phyloP scores from a whole-genome alignment of 2,888 invertebrate species.

The Erpobdella octoculata region DNA sequence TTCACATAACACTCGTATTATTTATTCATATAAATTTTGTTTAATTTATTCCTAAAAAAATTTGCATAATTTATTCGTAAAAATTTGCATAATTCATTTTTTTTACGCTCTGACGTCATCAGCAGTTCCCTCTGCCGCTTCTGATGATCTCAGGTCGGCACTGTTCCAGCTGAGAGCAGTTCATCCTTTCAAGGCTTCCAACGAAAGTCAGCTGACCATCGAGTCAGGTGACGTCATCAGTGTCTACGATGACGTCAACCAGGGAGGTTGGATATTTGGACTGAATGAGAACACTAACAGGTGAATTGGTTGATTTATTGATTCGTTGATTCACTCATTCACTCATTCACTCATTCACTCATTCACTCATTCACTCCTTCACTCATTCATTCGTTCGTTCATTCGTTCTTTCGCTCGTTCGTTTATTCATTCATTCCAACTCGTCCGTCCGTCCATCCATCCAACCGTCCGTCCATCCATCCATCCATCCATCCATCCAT shows the following conservation, averaged over 20 bases:
- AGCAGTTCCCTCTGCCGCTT: neutral
- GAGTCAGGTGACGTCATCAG: constrained; percentile 28
- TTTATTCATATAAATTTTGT: no score
- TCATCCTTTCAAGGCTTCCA: constrained; percentile 24
- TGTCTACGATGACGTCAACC: constrained; percentile 27
- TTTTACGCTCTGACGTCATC: no score
- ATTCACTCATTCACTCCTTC: neutral
- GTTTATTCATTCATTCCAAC: no score
- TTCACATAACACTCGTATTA: no score
- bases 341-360: constrained; percentile 10
- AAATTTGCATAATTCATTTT: no score
- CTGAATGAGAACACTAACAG: constrained; percentile 27
- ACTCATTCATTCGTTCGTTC: no score
- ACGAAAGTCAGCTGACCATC: constrained; percentile 23
- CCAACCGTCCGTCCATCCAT: no score
- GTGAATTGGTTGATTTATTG: neutral
- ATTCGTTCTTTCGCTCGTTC: no score
- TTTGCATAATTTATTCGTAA: no score
- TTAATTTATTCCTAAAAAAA: no score
- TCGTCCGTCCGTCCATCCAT: no score
- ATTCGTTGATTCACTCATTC: neutral
- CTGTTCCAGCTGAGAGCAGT: constrained; percentile 24
- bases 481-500: no score
- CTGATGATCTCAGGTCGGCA: constrained; percentile 21
- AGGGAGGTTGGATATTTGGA: constrained; percentile 28